phyloP scores from a whole-genome alignment of 1,140 invertebrate species.

The Cydia amplana region DNA sequence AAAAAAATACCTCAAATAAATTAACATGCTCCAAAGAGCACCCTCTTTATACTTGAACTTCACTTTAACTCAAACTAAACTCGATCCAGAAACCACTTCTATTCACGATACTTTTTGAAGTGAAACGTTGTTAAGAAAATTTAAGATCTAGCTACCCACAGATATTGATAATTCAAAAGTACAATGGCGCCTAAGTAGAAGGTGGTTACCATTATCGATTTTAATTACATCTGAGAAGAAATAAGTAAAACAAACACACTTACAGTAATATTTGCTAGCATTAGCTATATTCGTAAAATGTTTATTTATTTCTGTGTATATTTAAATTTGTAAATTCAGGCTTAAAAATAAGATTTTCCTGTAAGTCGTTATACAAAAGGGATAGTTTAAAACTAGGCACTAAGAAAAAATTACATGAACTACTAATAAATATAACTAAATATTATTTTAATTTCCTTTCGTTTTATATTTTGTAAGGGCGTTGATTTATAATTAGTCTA shows the following conservation, averaged over 20 bases:
- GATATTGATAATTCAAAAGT: background rate
- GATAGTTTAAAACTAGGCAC: background rate
- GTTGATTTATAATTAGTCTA: too few relatives aligned
- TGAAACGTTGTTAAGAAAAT: background rate
- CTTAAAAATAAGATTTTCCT: slow-evolving; percentile 45
- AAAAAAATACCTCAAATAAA: slow-evolving; percentile 14
- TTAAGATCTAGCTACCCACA: slow-evolving; percentile 23
- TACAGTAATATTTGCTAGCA: background rate
- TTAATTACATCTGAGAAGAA: background rate
- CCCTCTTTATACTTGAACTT: slow-evolving; percentile 4
- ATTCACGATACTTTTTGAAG: background rate
- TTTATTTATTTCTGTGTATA: too few relatives aligned
- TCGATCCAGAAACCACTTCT: background rate
- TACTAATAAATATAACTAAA: background rate
- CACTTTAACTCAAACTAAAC: slow-evolving; percentile 22
- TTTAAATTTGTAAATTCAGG: too few relatives aligned
- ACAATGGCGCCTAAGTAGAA: background rate
- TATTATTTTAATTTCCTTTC: too few relatives aligned
- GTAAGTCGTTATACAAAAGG: slow-evolving; percentile 50
- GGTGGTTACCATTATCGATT: background rate
- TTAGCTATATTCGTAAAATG: too few relatives aligned
- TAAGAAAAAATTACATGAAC: slow-evolving; percentile 1
- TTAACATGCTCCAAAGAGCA: slow-evolving; percentile 21
- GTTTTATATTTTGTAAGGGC: too few relatives aligned
- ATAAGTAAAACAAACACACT: background rate